Evolutionary conservation across 2,888 invertebrate species (phyloP).

Genomic region (Drosophila phalerata): DNA sequence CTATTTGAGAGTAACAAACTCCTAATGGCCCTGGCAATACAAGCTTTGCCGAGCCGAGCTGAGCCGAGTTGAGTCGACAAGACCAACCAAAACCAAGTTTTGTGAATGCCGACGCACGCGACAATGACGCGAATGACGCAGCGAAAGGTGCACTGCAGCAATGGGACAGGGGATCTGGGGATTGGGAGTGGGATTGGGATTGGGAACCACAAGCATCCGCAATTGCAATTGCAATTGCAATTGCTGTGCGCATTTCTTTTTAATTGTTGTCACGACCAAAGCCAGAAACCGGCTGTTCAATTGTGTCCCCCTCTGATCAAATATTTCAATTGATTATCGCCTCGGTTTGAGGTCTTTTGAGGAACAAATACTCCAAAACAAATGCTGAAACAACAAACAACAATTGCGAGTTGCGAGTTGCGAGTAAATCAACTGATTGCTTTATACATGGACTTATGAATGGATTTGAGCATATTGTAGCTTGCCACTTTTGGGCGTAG

Average conservation of each 20-base stretch:
- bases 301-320: constrained; percentile 31
- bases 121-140: constrained; percentile 44
- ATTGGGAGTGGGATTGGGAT: not conserved
- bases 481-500: constrained; percentile 31
- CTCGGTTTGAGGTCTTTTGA: constrained; percentile 31
- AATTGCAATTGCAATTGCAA: constrained; percentile 73
- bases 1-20: constrained; percentile 71
- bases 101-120: constrained; percentile 67
- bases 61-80: constrained; percentile 16
- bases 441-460: constrained; percentile 24
- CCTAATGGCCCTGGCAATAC: constrained; percentile 43
- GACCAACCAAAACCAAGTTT: constrained; percentile 11
- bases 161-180: not conserved
- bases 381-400: constrained; percentile 27
- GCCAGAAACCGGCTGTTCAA: constrained; percentile 52
- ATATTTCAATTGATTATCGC: constrained; percentile 59
- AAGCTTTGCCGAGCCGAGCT: constrained; percentile 31
- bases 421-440: constrained; percentile 43
- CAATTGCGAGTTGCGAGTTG: constrained; percentile 16
- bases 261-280: constrained; percentile 65
- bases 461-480: constrained; percentile 2
- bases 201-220: constrained; percentile 58
- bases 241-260: constrained; percentile 69
- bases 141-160: constrained; percentile 62
- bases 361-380: constrained; percentile 45